Evolutionary conservation across 2,888 invertebrate species (phyloP).

Genomic region (Drosophila recens): DNA sequence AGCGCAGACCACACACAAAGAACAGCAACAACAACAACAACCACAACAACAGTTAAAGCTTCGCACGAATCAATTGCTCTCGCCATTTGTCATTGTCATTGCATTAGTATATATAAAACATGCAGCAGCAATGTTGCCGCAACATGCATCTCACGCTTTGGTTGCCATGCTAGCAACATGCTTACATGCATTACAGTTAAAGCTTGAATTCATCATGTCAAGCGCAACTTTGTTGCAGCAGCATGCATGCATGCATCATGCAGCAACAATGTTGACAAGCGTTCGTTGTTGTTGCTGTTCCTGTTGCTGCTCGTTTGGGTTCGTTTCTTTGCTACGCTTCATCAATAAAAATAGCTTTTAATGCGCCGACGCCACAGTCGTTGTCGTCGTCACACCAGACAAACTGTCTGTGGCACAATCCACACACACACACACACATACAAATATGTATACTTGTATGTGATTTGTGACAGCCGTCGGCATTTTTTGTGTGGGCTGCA

Average conservation of each 20-base stretch:
- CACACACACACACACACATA: constrained; percentile 1
- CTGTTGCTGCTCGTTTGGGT: constrained; percentile 11
- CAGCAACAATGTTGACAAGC: constrained; percentile 42
- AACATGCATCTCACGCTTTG: constrained; percentile 33
- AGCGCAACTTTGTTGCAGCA: constrained; percentile 36
- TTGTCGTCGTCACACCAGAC: constrained; percentile 55
- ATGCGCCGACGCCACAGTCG: constrained; percentile 67
- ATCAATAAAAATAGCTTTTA: constrained; percentile 77
- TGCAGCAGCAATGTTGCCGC: constrained; percentile 54
- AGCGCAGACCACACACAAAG: constrained; percentile 56
- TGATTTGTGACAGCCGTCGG: constrained; percentile 43
- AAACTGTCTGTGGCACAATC: constrained; percentile 65
- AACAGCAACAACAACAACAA: constrained; percentile 9
- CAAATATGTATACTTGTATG: constrained; percentile 24
- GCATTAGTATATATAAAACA: constrained; percentile 8
- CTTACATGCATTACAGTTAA: constrained; percentile 2
- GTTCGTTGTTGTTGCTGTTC: not conserved
- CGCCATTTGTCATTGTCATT: constrained; percentile 70
- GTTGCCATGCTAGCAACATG: not conserved
- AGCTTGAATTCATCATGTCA: constrained; percentile 1
- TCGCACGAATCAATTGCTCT: constrained; percentile 68
- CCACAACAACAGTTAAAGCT: constrained; percentile 30
- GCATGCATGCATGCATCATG: constrained; percentile 10
- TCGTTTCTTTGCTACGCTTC: constrained; percentile 61
- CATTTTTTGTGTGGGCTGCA: constrained; percentile 54